Percentiles rank a stretch among this genome's conserved stretches.
Conservation (phyloP, 2,113 vertebrate genomes). For the Salvator merianae region DNA sequence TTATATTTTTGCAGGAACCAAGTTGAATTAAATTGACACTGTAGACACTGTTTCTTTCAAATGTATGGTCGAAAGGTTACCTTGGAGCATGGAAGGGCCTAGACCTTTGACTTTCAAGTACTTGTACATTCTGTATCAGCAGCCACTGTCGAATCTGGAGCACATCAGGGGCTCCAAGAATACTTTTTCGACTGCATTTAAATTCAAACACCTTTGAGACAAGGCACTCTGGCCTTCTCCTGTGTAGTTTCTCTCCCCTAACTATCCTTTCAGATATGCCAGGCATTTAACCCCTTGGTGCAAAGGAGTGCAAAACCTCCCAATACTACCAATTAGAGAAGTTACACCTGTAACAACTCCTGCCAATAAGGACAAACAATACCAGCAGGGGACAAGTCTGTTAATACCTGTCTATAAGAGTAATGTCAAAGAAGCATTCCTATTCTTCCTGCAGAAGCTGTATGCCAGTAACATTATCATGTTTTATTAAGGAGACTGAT, state of each 20-base stretch:
- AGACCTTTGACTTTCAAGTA: constrained; percentile 30
- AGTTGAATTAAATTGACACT: not conserved
- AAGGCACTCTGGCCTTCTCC: constrained; percentile 29
- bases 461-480: accelerated
- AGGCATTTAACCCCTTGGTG: not conserved
- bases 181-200: constrained; percentile 18
- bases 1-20: not conserved
- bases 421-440: accelerated
- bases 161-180: not conserved
- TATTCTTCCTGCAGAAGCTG: not conserved
- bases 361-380: constrained; percentile 31
- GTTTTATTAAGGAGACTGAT: not conserved
- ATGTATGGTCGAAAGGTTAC: constrained; percentile 12
- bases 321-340: not conserved
- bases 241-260: not conserved
- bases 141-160: not conserved
- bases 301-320: constrained; percentile 26
- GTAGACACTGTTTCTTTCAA: not conserved
- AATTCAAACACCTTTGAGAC: constrained; percentile 3
- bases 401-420: constrained; percentile 3
- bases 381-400: constrained; percentile 22
- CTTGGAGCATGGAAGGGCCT: not conserved
- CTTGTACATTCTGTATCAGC: constrained; percentile 19
- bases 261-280: not conserved
- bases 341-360: constrained; percentile 12